Evolutionary conservation across 2,113 vertebrate species (phyloP).

Genomic region (Corapipo altera): DNA sequence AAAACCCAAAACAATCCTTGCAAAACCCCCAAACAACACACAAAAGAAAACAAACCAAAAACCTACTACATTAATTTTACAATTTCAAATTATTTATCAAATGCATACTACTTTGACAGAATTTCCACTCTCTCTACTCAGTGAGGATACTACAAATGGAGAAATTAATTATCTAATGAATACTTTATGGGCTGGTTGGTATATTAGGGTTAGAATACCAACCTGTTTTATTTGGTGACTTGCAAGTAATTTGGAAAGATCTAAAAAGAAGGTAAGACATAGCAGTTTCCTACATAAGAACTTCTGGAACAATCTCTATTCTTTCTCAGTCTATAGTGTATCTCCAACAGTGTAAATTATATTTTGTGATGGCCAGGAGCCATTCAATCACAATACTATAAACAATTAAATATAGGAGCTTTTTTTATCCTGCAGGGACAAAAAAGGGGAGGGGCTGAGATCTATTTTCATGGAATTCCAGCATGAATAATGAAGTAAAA

Average conservation of each 20-base stretch:
- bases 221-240: neutral
- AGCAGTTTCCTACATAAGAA: neutral
- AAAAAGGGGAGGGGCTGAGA: neutral
- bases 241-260: neutral
- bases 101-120: neutral
- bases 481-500: neutral
- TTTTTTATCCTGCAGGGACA: neutral
- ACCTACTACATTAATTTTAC: neutral
- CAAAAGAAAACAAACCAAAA: neutral
- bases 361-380: neutral
- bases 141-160: neutral
- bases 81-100: neutral
- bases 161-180: neutral
- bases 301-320: neutral
- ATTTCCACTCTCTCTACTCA: neutral
- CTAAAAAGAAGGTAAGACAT: neutral
- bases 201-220: neutral
- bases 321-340: neutral
- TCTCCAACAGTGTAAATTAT: neutral
- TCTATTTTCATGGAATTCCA: neutral
- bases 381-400: neutral
- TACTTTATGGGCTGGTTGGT: neutral
- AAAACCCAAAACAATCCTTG: neutral
- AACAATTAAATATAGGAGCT: neutral
- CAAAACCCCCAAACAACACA: neutral